Conservation (phyloP, 2,113 vertebrate species). For the Telmatochromis brichardi region DNA sequence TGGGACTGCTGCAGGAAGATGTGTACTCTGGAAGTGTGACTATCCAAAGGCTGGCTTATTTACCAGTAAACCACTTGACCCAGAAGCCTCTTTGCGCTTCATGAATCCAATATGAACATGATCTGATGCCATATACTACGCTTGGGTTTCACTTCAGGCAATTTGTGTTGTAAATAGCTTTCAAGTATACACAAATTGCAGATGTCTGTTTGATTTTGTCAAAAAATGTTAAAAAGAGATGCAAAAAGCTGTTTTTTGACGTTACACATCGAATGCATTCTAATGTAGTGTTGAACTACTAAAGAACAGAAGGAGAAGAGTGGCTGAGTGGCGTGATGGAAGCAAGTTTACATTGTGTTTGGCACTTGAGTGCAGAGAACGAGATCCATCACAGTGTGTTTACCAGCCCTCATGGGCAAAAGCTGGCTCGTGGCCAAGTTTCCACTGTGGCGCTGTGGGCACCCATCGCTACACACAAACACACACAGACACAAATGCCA, state of each 20-base stretch:
- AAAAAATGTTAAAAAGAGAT: background rate
- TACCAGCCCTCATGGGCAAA: conserved; percentile 48
- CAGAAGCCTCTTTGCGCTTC: background rate
- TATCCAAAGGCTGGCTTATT: background rate
- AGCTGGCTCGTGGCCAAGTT: conserved; percentile 46
- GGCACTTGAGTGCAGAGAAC: conserved; percentile 42
- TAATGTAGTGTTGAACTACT: background rate
- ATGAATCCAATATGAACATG: background rate
- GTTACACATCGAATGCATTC: background rate
- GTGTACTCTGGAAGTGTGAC: conserved; percentile 25
- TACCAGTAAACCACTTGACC: background rate
- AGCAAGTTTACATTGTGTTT: conserved; percentile 52
- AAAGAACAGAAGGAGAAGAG: background rate
- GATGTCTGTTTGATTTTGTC: background rate
- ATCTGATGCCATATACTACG: background rate
- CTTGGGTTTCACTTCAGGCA: background rate
- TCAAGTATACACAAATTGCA: background rate
- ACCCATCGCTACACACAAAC: background rate
- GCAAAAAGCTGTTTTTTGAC: background rate
- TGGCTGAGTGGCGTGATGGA: conserved; percentile 28
- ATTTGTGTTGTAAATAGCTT: background rate
- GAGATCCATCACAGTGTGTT: conserved; percentile 45
- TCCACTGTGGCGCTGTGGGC: conserved; percentile 43
- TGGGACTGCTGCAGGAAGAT: conserved; percentile 18
- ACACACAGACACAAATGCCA: background rate